phyloP scores from a whole-genome alignment of 2,888 invertebrate genomes.

The Sphecodes monilicornis region DNA sequence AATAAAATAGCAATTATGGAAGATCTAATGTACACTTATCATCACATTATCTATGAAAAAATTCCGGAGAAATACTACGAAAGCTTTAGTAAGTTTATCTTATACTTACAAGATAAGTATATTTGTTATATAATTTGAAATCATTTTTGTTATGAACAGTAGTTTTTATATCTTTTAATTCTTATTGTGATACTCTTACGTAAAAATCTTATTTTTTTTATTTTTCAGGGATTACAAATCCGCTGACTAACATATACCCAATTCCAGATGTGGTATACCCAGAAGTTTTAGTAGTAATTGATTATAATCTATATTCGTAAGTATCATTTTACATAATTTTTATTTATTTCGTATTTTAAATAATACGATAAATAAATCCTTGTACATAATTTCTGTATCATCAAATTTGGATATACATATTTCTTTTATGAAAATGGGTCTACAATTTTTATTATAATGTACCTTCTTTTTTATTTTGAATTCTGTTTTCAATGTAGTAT shows the following conservation, averaged over 20 bases:
- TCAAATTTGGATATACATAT: too few species aligned
- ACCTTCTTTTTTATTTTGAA: background rate
- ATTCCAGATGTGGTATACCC: slow-evolving; percentile 74
- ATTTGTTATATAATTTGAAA: background rate
- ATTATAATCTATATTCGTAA: slow-evolving; percentile 70
- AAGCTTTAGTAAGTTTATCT: slow-evolving; percentile 48
- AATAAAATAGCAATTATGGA: slow-evolving; percentile 17
- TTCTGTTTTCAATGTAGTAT: slow-evolving; percentile 54
- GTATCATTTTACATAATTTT: slow-evolving; percentile 18
- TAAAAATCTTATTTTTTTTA: background rate
- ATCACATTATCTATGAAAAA: slow-evolving; percentile 73
- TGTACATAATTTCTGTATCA: too few species aligned
- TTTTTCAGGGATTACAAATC: slow-evolving; percentile 52
- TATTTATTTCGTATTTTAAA: background rate
- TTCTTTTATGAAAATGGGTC: too few species aligned
- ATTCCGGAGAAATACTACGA: slow-evolving; percentile 20
- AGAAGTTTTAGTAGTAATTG: slow-evolving; percentile 76
- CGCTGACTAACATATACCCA: background rate
- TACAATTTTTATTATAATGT: background rate
- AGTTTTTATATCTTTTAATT: background rate
- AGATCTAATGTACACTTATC: slow-evolving; percentile 60
- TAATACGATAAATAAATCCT: too few species aligned
- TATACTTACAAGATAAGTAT: background rate
- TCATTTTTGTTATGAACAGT: background rate
- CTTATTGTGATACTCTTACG: background rate